Evolutionary conservation across 2,113 vertebrate species (phyloP).

Genomic region (Theropithecus gelada): DNA sequence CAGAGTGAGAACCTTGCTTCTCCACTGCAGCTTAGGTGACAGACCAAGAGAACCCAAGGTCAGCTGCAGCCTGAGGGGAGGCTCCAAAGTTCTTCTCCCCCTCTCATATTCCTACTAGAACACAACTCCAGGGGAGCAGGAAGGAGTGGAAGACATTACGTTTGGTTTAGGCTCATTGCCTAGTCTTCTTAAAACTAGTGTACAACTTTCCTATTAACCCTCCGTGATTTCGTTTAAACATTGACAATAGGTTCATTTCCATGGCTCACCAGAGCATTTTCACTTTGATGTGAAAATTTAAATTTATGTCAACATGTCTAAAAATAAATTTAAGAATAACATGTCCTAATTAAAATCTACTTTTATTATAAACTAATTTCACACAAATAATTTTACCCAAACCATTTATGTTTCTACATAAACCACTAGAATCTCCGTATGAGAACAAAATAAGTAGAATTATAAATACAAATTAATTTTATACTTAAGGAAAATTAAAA

Average conservation of each 20-base stretch:
- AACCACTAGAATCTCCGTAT: neutral
- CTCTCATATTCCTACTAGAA: neutral
- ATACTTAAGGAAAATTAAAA: conserved; percentile 9
- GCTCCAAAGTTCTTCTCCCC: neutral
- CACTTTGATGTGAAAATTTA: neutral
- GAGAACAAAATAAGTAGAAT: neutral
- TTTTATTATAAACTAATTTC: conserved; percentile 10
- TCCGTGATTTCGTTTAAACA: neutral
- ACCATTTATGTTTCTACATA: neutral
- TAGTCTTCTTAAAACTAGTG: neutral
- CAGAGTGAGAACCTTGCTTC: neutral
- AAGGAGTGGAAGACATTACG: neutral
- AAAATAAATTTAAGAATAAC: neutral
- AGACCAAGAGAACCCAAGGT: neutral
- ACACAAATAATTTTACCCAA: conserved; percentile 1
- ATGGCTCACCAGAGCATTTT: neutral
- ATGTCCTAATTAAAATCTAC: neutral
- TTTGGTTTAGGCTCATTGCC: neutral
- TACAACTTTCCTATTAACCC: neutral
- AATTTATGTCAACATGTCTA: neutral
- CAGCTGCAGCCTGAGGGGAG: neutral
- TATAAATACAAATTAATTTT: neutral
- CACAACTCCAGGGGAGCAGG: neutral
- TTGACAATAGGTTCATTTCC: neutral
- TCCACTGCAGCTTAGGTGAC: neutral